Evolutionary conservation across 2,888 invertebrate species (phyloP).

Genomic region (Romanomermis culicivorax): DNA sequence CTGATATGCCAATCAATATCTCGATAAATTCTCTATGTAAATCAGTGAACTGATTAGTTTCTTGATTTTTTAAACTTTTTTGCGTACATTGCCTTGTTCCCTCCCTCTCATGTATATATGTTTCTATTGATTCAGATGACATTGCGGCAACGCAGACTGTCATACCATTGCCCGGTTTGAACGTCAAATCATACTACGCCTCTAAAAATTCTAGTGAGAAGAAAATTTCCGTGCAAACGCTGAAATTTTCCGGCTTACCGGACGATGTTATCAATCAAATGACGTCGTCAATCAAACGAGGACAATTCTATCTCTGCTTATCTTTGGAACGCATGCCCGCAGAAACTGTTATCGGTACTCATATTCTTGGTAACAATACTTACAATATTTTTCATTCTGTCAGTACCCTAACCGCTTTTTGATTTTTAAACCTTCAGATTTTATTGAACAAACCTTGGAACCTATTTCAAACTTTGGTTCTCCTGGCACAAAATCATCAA

Average conservation of each 20-base stretch:
- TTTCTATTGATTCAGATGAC: background rate
- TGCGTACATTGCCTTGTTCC: no score
- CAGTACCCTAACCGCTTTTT: background rate
- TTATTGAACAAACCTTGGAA: constrained; percentile 84
- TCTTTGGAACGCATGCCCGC: constrained; percentile 88
- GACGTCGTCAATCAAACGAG: constrained; percentile 40
- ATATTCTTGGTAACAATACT: constrained; percentile 42
- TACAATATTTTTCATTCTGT: background rate
- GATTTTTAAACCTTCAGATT: constrained; percentile 30
- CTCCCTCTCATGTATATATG: no score
- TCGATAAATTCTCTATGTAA: no score
- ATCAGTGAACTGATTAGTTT: no score
- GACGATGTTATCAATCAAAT: constrained; percentile 9
- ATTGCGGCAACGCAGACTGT: constrained; percentile 42
- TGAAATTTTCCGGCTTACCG: background rate
- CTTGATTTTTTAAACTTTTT: no score
- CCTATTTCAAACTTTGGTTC: no score
- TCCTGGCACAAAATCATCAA: no score
- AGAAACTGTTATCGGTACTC: constrained; percentile 89
- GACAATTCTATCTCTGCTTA: constrained; percentile 79
- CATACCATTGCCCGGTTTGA: constrained; percentile 70
- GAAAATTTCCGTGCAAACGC: background rate
- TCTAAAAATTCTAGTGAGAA: constrained; percentile 12
- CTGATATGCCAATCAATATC: no score
- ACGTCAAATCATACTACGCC: constrained; percentile 46